Base-by-base conservation (phyloP, 2,113 vertebrate genomes). In the Apteryx owenii region DNA sequence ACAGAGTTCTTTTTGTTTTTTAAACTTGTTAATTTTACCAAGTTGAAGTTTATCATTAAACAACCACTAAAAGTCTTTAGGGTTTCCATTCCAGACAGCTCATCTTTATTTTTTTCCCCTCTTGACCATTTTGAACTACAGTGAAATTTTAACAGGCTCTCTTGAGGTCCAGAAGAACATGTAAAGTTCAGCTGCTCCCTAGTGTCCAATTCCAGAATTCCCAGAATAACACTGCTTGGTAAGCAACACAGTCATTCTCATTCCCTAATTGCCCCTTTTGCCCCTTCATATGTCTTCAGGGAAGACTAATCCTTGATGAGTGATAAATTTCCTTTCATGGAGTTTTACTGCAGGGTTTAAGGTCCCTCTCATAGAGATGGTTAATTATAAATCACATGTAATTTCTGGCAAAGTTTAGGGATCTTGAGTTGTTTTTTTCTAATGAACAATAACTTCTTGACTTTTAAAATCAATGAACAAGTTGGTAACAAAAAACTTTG, bases 71-170 rank as follows among this genome's bases (percentile, higher is more conserved):
- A 84, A 89, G n/a, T 90, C 93, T 89, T 90, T 38, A 87, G 65
- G 22, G 46, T 81, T 96, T 95, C 53, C n/a, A 42, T 89, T 97
- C 80, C 51, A 66, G 87, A 51, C 40, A 94, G 38, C 60, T 96
- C 62, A 87, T 84, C 25, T 90, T 33, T 93, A 80, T 78, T 94
- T 97, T 70, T 91, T 91, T 36, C 53, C 46, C 23, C 28, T 81
- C 38, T 80, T 77, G 62, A 68, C 31, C 76, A 73, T 88, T 96
- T 68, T 82, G 76, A 94, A 86, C 46, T 72, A 68, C 36, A 68
- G 66, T 88, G 60, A 91, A 91, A 91, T 94, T 96, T 96, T 97
- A 95, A 89, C 88, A 96, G 88, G 19, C 25, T 96, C 94, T 96
- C 96, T 84, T 62, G 97, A 89, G 95, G 92, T 84, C 72, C 73